Base-by-base conservation (phyloP, 2,888 invertebrate species). In the Tetragonisca angustula region DNA sequence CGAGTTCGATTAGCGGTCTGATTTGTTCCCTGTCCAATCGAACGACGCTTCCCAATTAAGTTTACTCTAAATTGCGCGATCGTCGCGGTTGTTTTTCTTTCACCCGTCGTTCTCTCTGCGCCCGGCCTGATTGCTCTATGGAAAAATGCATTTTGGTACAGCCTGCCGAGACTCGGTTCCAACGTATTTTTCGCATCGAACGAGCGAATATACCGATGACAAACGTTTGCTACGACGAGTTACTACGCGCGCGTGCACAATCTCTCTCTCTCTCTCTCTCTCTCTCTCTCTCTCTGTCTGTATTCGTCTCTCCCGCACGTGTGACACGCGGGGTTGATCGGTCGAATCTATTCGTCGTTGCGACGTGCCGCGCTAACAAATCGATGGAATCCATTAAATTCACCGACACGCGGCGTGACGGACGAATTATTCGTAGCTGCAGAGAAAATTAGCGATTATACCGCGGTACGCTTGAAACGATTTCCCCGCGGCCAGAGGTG, bases 21-120 rank as follows among this genome's bases (percentile, higher is more conserved):
- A 82, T 80, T 82, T 74, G 81, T 81, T 74, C 59, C 52, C 69
- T 84, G 71, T 65, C 72, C 62, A 69, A 73, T 81, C 74, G 88
- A 91, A 91, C 92, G 91, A 91, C 92, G 91, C 92, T 93, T 92
- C 92, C 92, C 93, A 93, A 94, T 94, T 92, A 93, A 93, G 92
- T 93, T 93, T 92, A 92, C 91, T 92, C 91, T 92, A 93, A 93
- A 92, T 92, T 90, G 92, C 91, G 90, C 89, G 90, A 89, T 89
- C 67, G 68, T 76, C 74, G 50, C 73, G 83, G 69, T 79, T 88
- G 88, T 78, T 85, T 85, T 85, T 84, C 83, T 83, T 85, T 84
- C 79, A 50, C 43, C 11, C 49, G 43, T 67, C 52, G 67, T 65
- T 15, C 77, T 21, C 77, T 21, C 32, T 49, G 65, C 43, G 62